Conservation (phyloP, 2,888 invertebrate genomes). For the Rhodophaea formosa region DNA sequence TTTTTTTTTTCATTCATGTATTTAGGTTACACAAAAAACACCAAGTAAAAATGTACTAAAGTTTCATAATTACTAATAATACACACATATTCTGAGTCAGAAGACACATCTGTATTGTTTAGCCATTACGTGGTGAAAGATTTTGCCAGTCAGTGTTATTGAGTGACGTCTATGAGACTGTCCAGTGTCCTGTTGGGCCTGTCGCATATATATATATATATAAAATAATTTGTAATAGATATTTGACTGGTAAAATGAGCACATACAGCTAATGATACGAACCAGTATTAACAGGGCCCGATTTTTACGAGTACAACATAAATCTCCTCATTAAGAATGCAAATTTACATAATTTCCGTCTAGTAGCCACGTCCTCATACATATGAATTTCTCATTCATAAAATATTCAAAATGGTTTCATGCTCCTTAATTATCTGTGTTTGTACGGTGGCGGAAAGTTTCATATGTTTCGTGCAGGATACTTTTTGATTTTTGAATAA, state of each 20-base stretch:
- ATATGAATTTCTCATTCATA: slow-evolving; percentile 74
- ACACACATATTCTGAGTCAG: no score
- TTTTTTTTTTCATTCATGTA: no score
- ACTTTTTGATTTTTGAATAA: slow-evolving; percentile 14
- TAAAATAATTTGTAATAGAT: neutral
- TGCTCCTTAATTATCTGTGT: slow-evolving; percentile 76
- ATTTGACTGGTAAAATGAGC: neutral
- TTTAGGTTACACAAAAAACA: no score
- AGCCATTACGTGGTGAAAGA: no score
- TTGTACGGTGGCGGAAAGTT: slow-evolving; percentile 67
- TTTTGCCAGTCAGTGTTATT: no score
- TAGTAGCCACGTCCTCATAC: slow-evolving; percentile 74
- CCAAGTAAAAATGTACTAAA: no score
- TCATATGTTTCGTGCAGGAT: slow-evolving; percentile 43
- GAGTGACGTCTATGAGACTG: no score
- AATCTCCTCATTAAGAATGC: slow-evolving; percentile 70
- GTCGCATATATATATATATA: no score
- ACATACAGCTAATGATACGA: neutral
- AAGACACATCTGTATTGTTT: no score
- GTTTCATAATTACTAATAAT: no score
- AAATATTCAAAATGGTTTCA: slow-evolving; percentile 79
- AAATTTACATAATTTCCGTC: slow-evolving; percentile 71
- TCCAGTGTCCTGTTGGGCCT: no score
- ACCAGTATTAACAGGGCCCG: neutral
- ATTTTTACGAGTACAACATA: slow-evolving; percentile 33